Evolutionary conservation across 2,113 vertebrate species (phyloP).

Genomic region (Rhadina sibilatrix): DNA sequence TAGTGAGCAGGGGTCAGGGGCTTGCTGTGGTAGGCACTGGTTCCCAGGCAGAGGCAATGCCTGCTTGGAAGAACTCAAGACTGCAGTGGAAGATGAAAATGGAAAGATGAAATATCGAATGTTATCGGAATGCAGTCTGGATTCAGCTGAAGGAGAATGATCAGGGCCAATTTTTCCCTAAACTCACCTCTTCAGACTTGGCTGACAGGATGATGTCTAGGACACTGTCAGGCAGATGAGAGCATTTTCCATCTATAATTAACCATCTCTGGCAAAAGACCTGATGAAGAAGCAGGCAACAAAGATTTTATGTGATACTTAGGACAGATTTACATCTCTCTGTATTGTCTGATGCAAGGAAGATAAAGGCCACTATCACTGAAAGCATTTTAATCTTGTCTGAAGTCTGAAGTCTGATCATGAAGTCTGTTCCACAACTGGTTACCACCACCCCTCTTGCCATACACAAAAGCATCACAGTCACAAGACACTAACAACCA

Average conservation of each 20-base stretch:
- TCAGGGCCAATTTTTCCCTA: neutral
- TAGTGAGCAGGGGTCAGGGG: neutral
- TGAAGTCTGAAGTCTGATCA: too few relatives aligned
- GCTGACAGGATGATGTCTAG: neutral
- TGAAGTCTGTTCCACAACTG: neutral
- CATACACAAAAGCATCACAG: neutral
- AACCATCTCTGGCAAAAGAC: neutral
- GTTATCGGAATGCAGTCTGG: neutral
- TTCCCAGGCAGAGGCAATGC: neutral
- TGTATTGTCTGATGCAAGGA: neutral
- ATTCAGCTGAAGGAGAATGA: neutral
- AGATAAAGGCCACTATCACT: neutral
- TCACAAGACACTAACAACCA: neutral
- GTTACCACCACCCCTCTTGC: neutral
- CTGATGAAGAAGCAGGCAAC: neutral
- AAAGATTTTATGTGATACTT: neutral
- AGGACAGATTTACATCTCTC: neutral
- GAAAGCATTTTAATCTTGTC: neutral
- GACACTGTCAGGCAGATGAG: neutral
- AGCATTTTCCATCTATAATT: neutral
- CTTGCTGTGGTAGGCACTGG: neutral
- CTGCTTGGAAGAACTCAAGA: neutral
- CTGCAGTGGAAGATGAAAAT: neutral
- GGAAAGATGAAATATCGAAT: neutral
- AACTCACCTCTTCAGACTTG: neutral